Percentiles rank a stretch among this genome's conserved stretches.
Evolutionary conservation across 2,797 vertebrate species (phyloP).

Genomic region (Apogon talboti): DNA sequence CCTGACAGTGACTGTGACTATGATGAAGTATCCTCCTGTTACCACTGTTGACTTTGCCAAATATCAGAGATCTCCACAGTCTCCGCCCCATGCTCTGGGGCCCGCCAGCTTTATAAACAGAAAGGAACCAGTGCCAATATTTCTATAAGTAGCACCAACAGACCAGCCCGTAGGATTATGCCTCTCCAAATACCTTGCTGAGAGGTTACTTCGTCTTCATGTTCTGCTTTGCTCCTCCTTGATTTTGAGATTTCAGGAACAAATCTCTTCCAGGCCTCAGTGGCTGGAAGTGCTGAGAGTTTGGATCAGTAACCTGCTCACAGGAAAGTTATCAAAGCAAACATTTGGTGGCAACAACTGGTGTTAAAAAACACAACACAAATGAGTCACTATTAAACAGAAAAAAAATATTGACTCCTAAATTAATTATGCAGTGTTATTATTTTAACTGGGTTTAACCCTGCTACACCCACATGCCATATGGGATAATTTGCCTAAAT

Average conservation of each 20-base stretch:
- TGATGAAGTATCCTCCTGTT: slow-evolving; percentile 83
- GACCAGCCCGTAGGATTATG: slow-evolving; percentile 60
- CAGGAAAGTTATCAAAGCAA: slow-evolving; percentile 48
- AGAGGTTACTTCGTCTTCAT: slow-evolving; percentile 65
- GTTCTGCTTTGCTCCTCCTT: slow-evolving; percentile 62
- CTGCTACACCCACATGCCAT: too few species aligned
- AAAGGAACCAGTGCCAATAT: slow-evolving; percentile 59
- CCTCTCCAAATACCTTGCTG: slow-evolving; percentile 65
- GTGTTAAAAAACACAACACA: slow-evolving; percentile 37
- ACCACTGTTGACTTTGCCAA: slow-evolving; percentile 79
- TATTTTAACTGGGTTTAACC: too few species aligned
- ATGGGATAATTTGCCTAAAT: too few species aligned
- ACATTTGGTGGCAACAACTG: slow-evolving; percentile 39
- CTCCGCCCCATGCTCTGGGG: slow-evolving; percentile 60
- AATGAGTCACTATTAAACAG: slow-evolving; percentile 9
- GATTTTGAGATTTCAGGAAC: slow-evolving; percentile 49
- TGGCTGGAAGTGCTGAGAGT: slow-evolving; percentile 21
- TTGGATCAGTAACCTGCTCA: slow-evolving; percentile 37
- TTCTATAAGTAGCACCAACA: slow-evolving; percentile 70
- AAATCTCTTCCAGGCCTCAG: slow-evolving; percentile 30
- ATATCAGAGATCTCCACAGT: slow-evolving; percentile 77
- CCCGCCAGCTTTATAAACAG: slow-evolving; percentile 73
- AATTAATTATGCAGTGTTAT: not conserved
- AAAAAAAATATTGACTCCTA: not conserved
- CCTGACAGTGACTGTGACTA: slow-evolving; percentile 82